phyloP scores from a whole-genome alignment of 2,797 vertebrate species.

The Gallirallus australis region DNA sequence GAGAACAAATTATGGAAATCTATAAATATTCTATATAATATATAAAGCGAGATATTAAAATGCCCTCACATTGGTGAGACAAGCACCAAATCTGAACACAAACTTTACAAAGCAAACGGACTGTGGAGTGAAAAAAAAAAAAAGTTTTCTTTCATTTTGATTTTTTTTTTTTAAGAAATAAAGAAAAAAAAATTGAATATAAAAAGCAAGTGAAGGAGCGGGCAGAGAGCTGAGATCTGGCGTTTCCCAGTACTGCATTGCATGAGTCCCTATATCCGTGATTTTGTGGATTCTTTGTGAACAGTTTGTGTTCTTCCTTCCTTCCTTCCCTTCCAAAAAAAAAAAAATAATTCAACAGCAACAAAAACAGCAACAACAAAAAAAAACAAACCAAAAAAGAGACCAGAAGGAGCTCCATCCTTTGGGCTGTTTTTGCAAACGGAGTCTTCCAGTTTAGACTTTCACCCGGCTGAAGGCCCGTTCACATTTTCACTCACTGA shows the following conservation, averaged over 20 bases:
- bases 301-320: slow-evolving; percentile 80
- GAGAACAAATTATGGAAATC: slow-evolving; percentile 73
- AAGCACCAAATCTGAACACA: slow-evolving; percentile 82
- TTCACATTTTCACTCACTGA: slow-evolving; percentile 71
- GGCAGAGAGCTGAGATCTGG: slow-evolving; percentile 55
- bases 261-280: slow-evolving; percentile 87
- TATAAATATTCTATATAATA: slow-evolving; percentile 76
- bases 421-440: slow-evolving; percentile 78
- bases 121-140: slow-evolving; percentile 32
- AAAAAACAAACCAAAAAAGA: slow-evolving; percentile 52
- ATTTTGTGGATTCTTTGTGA: slow-evolving; percentile 92
- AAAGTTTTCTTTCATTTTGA: slow-evolving; percentile 61
- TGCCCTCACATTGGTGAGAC: slow-evolving; percentile 43
- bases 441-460: slow-evolving; percentile 81
- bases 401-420: slow-evolving; percentile 64
- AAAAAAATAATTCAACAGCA: slow-evolving; percentile 26
- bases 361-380: slow-evolving; percentile 76
- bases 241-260: slow-evolving; percentile 77
- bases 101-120: slow-evolving; percentile 71
- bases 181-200: slow-evolving; percentile 80
- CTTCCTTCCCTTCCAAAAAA: slow-evolving; percentile 52
- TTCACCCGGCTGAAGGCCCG: slow-evolving; percentile 70
- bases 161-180: slow-evolving; percentile 77
- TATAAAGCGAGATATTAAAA: slow-evolving; percentile 70
- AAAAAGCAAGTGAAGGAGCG: slow-evolving; percentile 13